Conservation (phyloP, 2,797 vertebrate genomes). For the Furcifer pardalis region DNA sequence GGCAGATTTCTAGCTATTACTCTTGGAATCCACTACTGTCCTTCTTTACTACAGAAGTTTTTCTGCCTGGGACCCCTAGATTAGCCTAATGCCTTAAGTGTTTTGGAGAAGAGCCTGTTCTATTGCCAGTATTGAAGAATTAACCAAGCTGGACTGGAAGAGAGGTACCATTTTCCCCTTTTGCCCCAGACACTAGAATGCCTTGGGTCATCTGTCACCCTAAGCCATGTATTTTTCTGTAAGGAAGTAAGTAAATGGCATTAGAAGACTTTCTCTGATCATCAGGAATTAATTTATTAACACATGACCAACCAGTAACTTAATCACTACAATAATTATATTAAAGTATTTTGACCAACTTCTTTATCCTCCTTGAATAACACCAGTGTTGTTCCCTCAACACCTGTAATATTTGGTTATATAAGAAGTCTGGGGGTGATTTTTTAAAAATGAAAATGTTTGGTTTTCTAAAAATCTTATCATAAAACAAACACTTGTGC, state of each 20-base stretch:
- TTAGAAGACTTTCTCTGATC: not conserved
- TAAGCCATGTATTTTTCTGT: not conserved
- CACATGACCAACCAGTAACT: not conserved
- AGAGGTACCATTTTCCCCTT: not conserved
- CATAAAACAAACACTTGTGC: slow-evolving; percentile 8
- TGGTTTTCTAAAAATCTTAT: not conserved
- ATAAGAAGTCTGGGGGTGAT: slow-evolving; percentile 1
- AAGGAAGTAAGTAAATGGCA: not conserved
- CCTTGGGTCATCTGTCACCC: not conserved
- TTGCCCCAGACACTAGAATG: not conserved
- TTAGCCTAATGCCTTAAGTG: not conserved
- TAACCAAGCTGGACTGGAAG: not conserved
- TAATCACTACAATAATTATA: not conserved
- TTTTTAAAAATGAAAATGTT: slow-evolving; percentile 13
- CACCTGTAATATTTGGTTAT: not conserved
- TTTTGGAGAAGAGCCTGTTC: not conserved
- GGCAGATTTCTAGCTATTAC: not conserved
- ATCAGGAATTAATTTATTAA: not conserved
- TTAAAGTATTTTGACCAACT: not conserved
- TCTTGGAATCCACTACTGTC: no score
- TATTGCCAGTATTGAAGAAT: not conserved
- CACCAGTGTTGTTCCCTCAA: slow-evolving; percentile 4
- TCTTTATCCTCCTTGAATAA: not conserved
- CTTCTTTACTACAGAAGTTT: no score
- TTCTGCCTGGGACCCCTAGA: not conserved